Evolutionary conservation across 2,888 invertebrate genomes (phyloP).

Genomic region (Acanthococcus lagerstroemiae): DNA sequence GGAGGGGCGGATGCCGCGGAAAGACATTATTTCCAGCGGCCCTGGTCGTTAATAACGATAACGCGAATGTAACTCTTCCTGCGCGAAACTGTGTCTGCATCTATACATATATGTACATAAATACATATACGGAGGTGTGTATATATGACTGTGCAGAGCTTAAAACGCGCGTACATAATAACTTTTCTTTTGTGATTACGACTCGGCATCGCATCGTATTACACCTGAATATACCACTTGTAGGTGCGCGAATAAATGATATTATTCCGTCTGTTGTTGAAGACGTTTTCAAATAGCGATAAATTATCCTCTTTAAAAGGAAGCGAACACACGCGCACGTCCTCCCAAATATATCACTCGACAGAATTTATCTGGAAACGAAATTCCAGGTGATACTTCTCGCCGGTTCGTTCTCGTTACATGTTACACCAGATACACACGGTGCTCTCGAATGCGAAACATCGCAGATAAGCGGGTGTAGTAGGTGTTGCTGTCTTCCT

Average conservation of each 20-base stretch:
- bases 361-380: too few species aligned
- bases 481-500: too few species aligned
- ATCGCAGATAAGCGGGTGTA: too few species aligned
- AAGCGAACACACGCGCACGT: too few species aligned
- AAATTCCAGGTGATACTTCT: too few species aligned
- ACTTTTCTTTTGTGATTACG: constrained; percentile 17
- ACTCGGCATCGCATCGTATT: constrained; percentile 7
- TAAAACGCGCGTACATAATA: neutral
- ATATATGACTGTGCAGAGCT: neutral
- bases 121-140: neutral
- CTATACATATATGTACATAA: neutral
- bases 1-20: too few species aligned
- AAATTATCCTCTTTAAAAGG: constrained; percentile 15
- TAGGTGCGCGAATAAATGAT: constrained; percentile 20
- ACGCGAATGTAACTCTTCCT: neutral
- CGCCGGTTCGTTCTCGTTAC: too few species aligned
- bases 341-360: too few species aligned
- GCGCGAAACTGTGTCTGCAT: neutral
- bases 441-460: too few species aligned
- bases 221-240: constrained; percentile 19
- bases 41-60: neutral
- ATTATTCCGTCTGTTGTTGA: constrained; percentile 24
- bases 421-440: too few species aligned
- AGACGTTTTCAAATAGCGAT: constrained; percentile 22
- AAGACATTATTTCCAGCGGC: neutral